Conservation (phyloP, 2,113 vertebrate species). For the Oceanodroma tethys region DNA sequence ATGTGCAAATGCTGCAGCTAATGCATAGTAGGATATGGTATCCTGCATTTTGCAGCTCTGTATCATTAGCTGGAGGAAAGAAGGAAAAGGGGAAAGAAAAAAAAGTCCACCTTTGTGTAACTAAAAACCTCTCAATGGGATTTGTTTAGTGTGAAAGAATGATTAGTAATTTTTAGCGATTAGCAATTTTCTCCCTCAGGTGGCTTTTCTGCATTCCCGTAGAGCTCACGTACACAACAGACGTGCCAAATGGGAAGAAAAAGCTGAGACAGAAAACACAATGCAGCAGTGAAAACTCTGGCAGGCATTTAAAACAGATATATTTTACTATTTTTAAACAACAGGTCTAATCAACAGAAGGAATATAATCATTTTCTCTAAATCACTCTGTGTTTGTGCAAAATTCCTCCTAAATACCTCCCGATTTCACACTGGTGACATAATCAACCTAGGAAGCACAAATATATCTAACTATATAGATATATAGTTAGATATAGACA, state of each 20-base stretch:
- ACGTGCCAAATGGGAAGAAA: conserved; percentile 48
- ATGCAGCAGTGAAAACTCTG: conserved; percentile 22
- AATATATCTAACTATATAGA: not conserved
- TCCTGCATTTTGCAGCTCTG: conserved; percentile 57
- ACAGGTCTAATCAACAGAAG: conserved; percentile 14
- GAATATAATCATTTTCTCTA: conserved; percentile 16
- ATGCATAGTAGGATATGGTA: conserved; percentile 49
- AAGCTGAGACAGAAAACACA: conserved; percentile 38
- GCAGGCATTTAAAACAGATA: not conserved
- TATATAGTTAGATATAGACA: not conserved
- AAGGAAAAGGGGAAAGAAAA: not conserved
- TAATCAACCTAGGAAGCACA: not conserved
- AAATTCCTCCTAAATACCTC: not conserved
- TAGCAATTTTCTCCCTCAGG: conserved; percentile 75
- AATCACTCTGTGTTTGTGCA: conserved; percentile 1
- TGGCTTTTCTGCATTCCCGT: conserved; percentile 72
- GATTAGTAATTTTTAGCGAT: conserved; percentile 77
- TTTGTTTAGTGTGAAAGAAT: conserved; percentile 74
- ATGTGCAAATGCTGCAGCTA: conserved; percentile 32
- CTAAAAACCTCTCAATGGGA: conserved; percentile 68
- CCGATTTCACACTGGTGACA: not conserved
- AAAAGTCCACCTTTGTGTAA: conserved; percentile 21
- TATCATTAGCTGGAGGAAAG: conserved; percentile 54
- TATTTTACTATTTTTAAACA: conserved; percentile 27
- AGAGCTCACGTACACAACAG: conserved; percentile 45